Conservation (phyloP, 2,797 vertebrate genomes). For the Lagorchestes hirsutus region DNA sequence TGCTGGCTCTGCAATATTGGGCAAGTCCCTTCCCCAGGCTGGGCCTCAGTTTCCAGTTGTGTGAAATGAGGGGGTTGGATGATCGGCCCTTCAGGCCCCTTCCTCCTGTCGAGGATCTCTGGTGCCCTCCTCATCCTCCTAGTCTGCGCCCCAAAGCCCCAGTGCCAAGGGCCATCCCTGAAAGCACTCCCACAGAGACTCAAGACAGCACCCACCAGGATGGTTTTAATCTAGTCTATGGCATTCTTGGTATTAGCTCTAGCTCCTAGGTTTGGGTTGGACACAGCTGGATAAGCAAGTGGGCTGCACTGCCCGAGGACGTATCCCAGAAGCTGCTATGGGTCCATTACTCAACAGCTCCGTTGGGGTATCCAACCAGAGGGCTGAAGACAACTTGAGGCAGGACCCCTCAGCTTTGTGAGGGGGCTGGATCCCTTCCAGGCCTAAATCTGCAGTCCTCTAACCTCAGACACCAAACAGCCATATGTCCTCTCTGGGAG, state of each 20-base stretch:
- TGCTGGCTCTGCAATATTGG: background rate
- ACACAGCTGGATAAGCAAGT: background rate
- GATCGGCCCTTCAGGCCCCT: background rate
- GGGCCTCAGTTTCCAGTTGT: background rate
- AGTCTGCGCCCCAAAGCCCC: background rate
- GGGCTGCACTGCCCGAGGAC: background rate
- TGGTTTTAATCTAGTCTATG: background rate
- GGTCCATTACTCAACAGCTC: background rate
- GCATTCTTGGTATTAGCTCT: background rate
- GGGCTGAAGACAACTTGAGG: background rate
- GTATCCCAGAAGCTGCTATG: background rate
- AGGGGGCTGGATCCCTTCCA: background rate
- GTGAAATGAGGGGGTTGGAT: background rate
- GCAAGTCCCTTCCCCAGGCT: background rate
- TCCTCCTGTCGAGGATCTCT: background rate
- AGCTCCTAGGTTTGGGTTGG: background rate
- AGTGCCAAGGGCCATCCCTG: background rate
- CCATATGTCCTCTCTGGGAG: background rate
- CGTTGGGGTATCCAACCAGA: background rate
- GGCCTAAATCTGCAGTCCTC: background rate
- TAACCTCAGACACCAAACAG: background rate
- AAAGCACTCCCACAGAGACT: background rate
- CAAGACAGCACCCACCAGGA: too few relatives aligned
- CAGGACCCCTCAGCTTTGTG: too few relatives aligned
- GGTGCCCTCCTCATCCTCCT: background rate